Evolutionary conservation across 2,797 vertebrate species (phyloP).

Genomic region (Botia kubotai): DNA sequence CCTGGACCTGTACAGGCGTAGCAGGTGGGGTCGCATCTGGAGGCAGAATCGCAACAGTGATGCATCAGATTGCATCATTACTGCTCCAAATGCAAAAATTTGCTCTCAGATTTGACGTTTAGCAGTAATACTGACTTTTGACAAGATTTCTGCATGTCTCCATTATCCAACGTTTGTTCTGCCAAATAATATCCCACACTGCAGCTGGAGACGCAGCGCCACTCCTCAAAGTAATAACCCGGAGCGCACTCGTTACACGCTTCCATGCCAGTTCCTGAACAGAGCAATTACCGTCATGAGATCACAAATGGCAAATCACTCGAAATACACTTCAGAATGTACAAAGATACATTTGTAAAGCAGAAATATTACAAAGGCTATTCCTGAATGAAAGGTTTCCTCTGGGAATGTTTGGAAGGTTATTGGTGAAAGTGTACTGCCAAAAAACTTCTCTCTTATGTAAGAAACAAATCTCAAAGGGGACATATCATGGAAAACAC

Average conservation of each 20-base stretch:
- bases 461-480: background rate
- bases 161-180: slow-evolving; percentile 83
- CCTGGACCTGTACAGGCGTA: slow-evolving; percentile 90
- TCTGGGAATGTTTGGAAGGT: background rate
- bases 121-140: slow-evolving; percentile 83
- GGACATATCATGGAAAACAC: background rate
- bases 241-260: slow-evolving; percentile 91
- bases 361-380: no score
- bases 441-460: background rate
- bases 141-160: slow-evolving; percentile 85
- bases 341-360: no score
- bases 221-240: slow-evolving; percentile 90
- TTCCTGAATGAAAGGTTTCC: slow-evolving; percentile 9
- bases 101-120: background rate
- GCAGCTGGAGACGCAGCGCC: slow-evolving; percentile 89
- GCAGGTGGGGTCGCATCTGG: slow-evolving; percentile 93
- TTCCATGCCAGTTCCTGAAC: slow-evolving; percentile 87
- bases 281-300: slow-evolving; percentile 13
- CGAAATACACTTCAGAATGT: no score
- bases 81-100: background rate
- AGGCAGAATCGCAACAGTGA: slow-evolving; percentile 37
- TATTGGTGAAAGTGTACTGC: no score
- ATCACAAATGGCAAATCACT: background rate
- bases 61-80: background rate
- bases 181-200: slow-evolving; percentile 86